Evolutionary conservation across 2,797 vertebrate genomes (phyloP), one percentile per base, ranked within the genome.

Genomic region (Danio albolineatus): DNA sequence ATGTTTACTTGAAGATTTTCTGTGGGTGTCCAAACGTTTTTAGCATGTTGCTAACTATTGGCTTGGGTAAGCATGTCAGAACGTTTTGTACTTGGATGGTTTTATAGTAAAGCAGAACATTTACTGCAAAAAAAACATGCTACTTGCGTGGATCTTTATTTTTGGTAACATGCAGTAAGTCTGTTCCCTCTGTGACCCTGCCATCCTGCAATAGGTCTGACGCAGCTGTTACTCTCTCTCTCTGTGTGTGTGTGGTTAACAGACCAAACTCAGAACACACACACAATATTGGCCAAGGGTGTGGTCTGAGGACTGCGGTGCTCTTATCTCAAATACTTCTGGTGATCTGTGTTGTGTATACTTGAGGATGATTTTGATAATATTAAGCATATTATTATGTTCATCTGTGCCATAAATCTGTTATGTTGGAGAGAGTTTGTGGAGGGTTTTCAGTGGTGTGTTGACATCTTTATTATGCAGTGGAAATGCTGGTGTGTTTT

Each of bases 271-370:
- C 28, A 28, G 28, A 28, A 28, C 13, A 38, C 4, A 60, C 74
- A 79, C 48, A 49, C 59, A 48, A 66, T n/a, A 48, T 61, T 51
- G 7, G 28, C 51, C 38, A 57, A 61, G 71, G 81, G 81, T 79
- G 81, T 74, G 70, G 76, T 70, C 16, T 2, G 38, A 62, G 62
- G 41, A 66, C 75, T 74, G 81, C 71, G 74, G 46, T 65, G 43
- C 28, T 71, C 13, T 41, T 21, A 36, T 59, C 46, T 72, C 12
- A 7, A 17, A 56, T 43, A 21, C n/a, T 51, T 57, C 5, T 6
- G n/a, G n/a, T n/a, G 1, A 28, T 3, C 28, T 16, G 19, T 54
- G 19, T 28, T 48, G 6, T 16, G 12, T 16, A 44, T 0, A 1
- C 2, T 0, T n/a, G 17, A n/a, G 41, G 36, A 44, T 12, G 43